Conservation (phyloP, 2,888 invertebrate genomes). For the Ellobium chinense region DNA sequence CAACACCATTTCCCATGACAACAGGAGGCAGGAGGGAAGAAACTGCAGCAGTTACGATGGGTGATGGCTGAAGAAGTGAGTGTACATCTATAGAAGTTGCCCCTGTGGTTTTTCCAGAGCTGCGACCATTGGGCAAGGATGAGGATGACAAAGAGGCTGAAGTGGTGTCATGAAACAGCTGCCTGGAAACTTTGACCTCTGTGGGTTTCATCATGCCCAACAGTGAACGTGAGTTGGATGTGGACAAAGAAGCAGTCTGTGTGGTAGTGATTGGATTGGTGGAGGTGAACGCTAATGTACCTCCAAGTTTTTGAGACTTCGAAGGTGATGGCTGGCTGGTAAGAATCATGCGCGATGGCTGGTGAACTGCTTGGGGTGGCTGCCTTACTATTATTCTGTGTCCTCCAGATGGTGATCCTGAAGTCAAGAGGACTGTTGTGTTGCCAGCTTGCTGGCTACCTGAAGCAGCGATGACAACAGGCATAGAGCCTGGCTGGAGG, state of each 20-base stretch:
- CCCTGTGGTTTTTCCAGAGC: not conserved
- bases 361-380: slow-evolving; percentile 3
- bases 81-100: not conserved
- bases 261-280: slow-evolving; percentile 27
- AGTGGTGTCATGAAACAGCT: slow-evolving; percentile 46
- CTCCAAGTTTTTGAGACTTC: slow-evolving; percentile 50
- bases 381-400: slow-evolving; percentile 34
- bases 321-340: slow-evolving; percentile 32
- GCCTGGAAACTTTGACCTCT: slow-evolving; percentile 43
- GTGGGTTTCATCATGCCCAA: slow-evolving; percentile 29
- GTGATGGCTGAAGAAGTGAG: not conserved
- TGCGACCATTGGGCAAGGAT: slow-evolving; percentile 24
- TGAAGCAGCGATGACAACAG: not conserved
- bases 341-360: not conserved
- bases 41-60: not conserved
- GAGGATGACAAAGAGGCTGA: slow-evolving; percentile 6
- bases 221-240: slow-evolving; percentile 17
- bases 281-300: slow-evolving; percentile 43
- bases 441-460: not conserved
- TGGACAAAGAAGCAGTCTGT: slow-evolving; percentile 13
- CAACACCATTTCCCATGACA: not conserved
- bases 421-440: not conserved
- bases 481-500: not conserved
- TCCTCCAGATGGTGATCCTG: not conserved
- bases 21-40: not conserved